These are phyloP conservation scores for Argyresthia goedartella DNA, from an alignment of 2,888 invertebrate genomes.

Conservation along the genomic window DNA sequence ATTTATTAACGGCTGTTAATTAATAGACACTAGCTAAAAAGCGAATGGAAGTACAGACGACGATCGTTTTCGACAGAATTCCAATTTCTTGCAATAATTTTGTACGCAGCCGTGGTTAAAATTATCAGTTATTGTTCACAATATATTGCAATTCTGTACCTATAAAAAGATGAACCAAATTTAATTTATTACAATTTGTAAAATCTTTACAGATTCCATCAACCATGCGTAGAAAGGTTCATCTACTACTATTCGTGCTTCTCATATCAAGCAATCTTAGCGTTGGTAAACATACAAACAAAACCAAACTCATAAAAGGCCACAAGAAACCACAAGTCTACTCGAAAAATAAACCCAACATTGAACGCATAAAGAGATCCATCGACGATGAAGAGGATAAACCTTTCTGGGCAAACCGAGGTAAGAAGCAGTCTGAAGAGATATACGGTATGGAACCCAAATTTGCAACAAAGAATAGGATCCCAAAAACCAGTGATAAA, in stretches of 20 bases:
- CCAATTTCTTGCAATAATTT: no score
- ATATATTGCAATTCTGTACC: not conserved
- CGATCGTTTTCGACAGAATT: no score
- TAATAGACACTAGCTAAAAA: no score
- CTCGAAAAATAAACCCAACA: conserved; percentile 23
- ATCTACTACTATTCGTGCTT: conserved; percentile 28
- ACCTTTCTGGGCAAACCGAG: conserved; percentile 34
- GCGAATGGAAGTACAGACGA: no score
- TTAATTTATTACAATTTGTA: no score
- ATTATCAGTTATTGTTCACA: no score
- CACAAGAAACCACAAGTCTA: conserved; percentile 21
- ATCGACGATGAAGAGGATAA: conserved; percentile 27
- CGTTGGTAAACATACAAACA: conserved; percentile 32
- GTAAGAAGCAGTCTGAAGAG: conserved; percentile 22
- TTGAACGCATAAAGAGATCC: conserved; percentile 39
- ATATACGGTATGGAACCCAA: conserved; percentile 8
- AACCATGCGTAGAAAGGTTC: conserved; percentile 38
- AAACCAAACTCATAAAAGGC: conserved; percentile 26
- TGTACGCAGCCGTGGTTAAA: no score
- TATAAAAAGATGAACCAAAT: no score
- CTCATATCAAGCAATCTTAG: conserved; percentile 34
- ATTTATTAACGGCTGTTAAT: no score
- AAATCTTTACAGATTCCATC: conserved; percentile 29
- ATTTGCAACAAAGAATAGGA: conserved; percentile 4
- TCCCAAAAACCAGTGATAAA: conserved; percentile 17